Evolutionary conservation across 2,888 invertebrate species (phyloP).

Genomic region (Oxytorus armatus): DNA sequence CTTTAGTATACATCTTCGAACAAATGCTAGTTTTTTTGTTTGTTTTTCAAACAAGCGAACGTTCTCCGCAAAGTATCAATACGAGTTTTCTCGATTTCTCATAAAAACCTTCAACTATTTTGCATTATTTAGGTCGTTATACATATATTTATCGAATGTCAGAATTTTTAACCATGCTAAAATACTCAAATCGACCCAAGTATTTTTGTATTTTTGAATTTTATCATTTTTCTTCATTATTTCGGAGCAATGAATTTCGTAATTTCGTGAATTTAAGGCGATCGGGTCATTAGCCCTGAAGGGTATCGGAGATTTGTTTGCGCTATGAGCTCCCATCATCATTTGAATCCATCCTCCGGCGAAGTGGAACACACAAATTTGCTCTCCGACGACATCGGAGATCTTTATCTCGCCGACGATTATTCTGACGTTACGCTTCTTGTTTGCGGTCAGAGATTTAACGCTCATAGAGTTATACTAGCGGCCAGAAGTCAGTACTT

Average conservation of each 20-base stretch:
- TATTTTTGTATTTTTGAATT: background rate
- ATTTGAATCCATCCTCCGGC: slow-evolving; percentile 79
- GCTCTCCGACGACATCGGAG: slow-evolving; percentile 94
- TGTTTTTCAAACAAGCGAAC: background rate
- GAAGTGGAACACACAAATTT: slow-evolving; percentile 89
- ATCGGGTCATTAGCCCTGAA: slow-evolving; percentile 24
- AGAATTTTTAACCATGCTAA: background rate
- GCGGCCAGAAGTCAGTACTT: slow-evolving; percentile 99
- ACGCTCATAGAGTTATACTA: slow-evolving; percentile 93
- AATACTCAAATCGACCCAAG: background rate
- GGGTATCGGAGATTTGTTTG: slow-evolving; percentile 4
- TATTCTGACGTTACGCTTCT: slow-evolving; percentile 96
- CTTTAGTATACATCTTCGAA: background rate
- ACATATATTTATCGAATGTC: background rate
- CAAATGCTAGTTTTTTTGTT: too few relatives aligned
- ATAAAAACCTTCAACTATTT: slow-evolving; percentile 14
- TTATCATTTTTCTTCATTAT: background rate
- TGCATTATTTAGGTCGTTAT: background rate
- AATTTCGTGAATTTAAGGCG: slow-evolving; percentile 8
- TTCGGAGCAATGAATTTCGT: background rate
- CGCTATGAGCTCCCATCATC: slow-evolving; percentile 82
- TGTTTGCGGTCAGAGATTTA: slow-evolving; percentile 91
- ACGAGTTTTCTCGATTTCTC: background rate
- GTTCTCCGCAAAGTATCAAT: background rate
- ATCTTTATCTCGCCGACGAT: slow-evolving; percentile 93